Evolutionary conservation across 2,113 vertebrate genomes (phyloP).

Genomic region (Lasiurus borealis): DNA sequence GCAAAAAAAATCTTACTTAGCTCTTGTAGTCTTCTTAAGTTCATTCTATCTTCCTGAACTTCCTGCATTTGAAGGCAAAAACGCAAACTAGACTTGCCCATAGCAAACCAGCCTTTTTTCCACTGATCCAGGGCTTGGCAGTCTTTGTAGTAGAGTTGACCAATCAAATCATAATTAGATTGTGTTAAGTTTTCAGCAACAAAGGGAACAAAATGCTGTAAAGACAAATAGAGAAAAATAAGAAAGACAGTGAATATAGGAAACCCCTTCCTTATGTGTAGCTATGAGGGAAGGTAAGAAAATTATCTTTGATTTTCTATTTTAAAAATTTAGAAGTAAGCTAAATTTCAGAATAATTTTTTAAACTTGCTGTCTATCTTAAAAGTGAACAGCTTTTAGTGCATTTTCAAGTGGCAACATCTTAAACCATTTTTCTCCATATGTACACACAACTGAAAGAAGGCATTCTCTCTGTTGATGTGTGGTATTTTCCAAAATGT

Average conservation of each 20-base stretch:
- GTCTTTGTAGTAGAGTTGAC: conserved; percentile 95
- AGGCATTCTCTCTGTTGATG: conserved; percentile 14
- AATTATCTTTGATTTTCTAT: background rate
- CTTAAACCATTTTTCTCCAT: background rate
- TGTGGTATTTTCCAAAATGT: conserved; percentile 30
- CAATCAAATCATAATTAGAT: conserved; percentile 92
- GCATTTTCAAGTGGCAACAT: background rate
- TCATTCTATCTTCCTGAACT: conserved; percentile 89
- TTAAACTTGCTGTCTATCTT: background rate
- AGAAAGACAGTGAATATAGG: conserved; percentile 74
- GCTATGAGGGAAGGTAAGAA: background rate
- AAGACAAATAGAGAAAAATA: conserved; percentile 80
- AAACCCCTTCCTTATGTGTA: conserved; percentile 26
- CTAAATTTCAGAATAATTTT: conserved; percentile 36
- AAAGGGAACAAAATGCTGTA: conserved; percentile 93
- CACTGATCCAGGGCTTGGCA: conserved; percentile 95
- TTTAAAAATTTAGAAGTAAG: conserved; percentile 28
- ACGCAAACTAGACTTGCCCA: conserved; percentile 92
- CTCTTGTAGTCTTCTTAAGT: conserved; percentile 95
- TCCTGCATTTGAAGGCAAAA: conserved; percentile 90
- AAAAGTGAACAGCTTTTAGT: background rate
- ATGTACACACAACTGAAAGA: background rate
- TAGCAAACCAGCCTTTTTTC: conserved; percentile 95
- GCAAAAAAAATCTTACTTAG: conserved; percentile 91
- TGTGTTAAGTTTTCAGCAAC: conserved; percentile 90